Evolutionary conservation across 2,888 invertebrate genomes (phyloP), one percentile per base, ranked within the genome.

Genomic region (Zygogramma bicolorata): DNA sequence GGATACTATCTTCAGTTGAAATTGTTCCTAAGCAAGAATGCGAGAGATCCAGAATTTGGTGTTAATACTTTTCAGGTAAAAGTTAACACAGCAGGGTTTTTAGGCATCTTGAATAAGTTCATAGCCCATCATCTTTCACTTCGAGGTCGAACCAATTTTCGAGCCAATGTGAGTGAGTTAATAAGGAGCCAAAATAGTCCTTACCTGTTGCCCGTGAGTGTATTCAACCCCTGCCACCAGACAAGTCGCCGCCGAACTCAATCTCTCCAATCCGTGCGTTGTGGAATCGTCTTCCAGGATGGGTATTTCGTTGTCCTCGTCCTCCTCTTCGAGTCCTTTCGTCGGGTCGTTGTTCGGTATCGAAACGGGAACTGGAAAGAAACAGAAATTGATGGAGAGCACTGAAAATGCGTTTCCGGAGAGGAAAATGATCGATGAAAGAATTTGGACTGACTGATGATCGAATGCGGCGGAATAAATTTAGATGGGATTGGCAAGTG

Each of bases 171-270:
- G n/a, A n/a, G n/a, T n/a, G 7, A 42, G 7, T 6, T 15, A 42
- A 42, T 15, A 42, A 42, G 15, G 42, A 42, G 34, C 1, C 18
- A 18, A 6, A 42, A 42, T 53, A 22, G 25, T 22, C 13, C 65
- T 78, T 80, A 88, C 88, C 87, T 88, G 88, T 82, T 88, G 88
- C 73, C 88, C 88, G 73, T 88, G 88, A 7, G 87, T 88, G 79
- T 88, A 88, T 76, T 88, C 87, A 2, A 88, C 85, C 6, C 87
- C 88, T 2, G 88, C 88, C 2, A 88, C 88, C 10, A 88, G 80
- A 77, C 88, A 88, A 2, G 88, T 87, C 1, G 88, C 88, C 2
- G 88, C 87, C 13, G 87, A 87, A 75, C 87, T 87, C 46, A 87
- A 79, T 70, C 86, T 81, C 70, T 86, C 87, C 70, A 87, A 76